Evolutionary conservation across 2,113 vertebrate species (phyloP).

Genomic region (Tor tambroides): DNA sequence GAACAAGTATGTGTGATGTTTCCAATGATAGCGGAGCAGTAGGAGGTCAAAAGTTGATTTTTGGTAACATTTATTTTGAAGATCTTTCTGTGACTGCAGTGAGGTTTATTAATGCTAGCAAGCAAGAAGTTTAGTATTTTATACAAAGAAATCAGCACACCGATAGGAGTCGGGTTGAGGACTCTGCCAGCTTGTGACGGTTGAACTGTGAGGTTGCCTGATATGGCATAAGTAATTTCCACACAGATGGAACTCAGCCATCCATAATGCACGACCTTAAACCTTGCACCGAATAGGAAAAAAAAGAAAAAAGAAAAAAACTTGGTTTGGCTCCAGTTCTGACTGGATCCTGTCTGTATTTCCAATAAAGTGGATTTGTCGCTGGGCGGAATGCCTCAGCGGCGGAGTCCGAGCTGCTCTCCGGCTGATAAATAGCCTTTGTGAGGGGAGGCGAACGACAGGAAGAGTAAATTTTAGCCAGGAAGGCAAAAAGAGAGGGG

Average conservation of each 20-base stretch:
- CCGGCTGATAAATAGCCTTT: conserved; percentile 60
- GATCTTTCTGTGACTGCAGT: not conserved
- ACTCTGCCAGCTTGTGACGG: conserved; percentile 33
- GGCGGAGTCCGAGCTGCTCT: conserved; percentile 36
- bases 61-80: not conserved
- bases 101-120: not conserved
- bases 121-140: not conserved
- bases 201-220: conserved; percentile 47
- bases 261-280: conserved; percentile 57
- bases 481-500: conserved; percentile 45
- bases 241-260: conserved; percentile 58
- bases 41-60: not conserved
- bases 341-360: conserved; percentile 56
- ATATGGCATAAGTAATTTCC: conserved; percentile 61
- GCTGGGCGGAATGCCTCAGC: conserved; percentile 48
- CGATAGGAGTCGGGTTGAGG: conserved; percentile 14
- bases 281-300: conserved; percentile 49
- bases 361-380: conserved; percentile 59
- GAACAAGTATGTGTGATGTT: not conserved
- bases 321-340: conserved; percentile 42
- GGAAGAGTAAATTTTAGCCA: conserved; percentile 58
- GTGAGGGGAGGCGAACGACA: conserved; percentile 57
- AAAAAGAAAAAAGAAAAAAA: conserved; percentile 20
- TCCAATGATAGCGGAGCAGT: not conserved
- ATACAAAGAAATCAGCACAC: not conserved